Conservation (phyloP, 2,797 vertebrate species). For the Pipistrellus pygmaeus region DNA sequence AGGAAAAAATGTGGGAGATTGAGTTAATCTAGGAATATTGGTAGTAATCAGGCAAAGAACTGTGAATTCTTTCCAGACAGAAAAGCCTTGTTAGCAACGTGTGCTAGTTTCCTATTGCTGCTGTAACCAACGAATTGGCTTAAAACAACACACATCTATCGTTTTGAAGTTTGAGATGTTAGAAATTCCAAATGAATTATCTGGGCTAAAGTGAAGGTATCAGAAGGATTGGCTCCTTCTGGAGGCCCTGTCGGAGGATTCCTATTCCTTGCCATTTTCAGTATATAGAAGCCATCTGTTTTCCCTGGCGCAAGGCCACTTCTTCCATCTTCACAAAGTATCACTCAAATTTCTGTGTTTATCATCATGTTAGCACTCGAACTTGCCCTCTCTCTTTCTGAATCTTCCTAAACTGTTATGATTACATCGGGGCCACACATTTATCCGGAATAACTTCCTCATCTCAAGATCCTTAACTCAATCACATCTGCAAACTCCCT, state of each 20-base stretch:
- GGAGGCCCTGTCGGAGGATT: neutral
- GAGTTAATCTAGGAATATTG: neutral
- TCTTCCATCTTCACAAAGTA: neutral
- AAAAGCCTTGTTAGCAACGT: neutral
- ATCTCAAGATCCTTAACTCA: neutral
- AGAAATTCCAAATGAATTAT: neutral
- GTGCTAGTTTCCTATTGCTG: neutral
- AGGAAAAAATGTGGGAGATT: neutral
- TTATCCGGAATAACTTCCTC: neutral
- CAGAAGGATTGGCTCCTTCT: neutral
- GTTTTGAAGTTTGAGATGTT: neutral
- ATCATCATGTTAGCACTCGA: neutral
- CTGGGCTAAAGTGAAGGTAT: neutral
- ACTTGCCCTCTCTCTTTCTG: neutral
- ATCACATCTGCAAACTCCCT: neutral
- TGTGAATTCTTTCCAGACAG: neutral
- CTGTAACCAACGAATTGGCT: neutral
- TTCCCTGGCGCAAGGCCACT: neutral
- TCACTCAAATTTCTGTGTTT: neutral
- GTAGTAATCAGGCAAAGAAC: neutral
- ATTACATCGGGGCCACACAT: neutral
- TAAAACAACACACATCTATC: neutral
- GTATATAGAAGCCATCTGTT: neutral
- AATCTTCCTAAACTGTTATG: neutral
- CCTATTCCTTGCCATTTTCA: neutral